Conservation (phyloP, 2,888 invertebrate species). For the Hypolimnas misippus region DNA sequence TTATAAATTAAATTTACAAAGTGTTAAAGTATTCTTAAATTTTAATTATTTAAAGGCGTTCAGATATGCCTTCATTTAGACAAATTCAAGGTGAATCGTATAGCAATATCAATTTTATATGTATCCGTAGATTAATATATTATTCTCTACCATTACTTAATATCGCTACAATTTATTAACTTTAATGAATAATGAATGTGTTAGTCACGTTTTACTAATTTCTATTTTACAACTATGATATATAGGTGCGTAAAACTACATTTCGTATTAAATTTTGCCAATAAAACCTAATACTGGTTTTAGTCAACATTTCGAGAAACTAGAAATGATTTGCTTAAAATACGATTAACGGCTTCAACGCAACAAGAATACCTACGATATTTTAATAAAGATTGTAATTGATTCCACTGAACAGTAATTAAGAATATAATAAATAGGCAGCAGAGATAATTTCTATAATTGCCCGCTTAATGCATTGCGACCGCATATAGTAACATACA, state of each 20-base stretch:
- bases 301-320: background rate
- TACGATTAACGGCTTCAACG: background rate
- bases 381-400: constrained; percentile 18
- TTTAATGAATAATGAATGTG: constrained; percentile 41
- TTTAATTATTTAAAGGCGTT: background rate
- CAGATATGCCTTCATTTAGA: constrained; percentile 2
- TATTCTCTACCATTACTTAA: constrained; percentile 27
- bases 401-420: constrained; percentile 21
- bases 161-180: constrained; percentile 39
- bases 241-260: constrained; percentile 30
- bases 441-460: constrained; percentile 26
- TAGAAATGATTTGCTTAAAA: constrained; percentile 7
- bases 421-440: constrained; percentile 25
- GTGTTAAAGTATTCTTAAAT: background rate
- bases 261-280: constrained; percentile 40
- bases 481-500: constrained; percentile 7
- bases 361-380: background rate
- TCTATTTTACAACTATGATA: constrained; percentile 39
- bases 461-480: constrained; percentile 22
- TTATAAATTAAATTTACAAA: background rate
- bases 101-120: constrained; percentile 26
- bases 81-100: constrained; percentile 12
- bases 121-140: constrained; percentile 25
- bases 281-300: constrained; percentile 22
- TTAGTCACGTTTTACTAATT: constrained; percentile 40